These are phyloP conservation scores for Tipula helvola DNA, from an alignment of 2,888 invertebrate genomes.

Conservation along the genomic window DNA sequence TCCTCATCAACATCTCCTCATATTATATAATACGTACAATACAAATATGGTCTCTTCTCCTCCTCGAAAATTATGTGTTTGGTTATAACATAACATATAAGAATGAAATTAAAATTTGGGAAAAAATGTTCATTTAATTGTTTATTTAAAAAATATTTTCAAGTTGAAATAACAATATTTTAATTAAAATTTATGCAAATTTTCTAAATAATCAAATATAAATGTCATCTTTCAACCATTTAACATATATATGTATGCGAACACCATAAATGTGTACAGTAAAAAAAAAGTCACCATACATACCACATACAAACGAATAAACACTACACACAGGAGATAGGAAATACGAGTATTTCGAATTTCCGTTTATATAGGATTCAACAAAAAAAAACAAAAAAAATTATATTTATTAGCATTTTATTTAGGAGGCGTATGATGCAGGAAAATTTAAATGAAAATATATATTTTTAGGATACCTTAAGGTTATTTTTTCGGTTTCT, in stretches of 20 bases:
- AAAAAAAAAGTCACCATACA: neutral
- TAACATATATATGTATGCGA: neutral
- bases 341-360: neutral
- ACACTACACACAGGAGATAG: neutral
- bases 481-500: conserved; percentile 12
- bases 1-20: neutral
- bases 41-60: neutral
- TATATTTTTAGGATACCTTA: conserved; percentile 11
- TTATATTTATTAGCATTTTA: neutral
- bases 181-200: neutral
- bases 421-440: neutral
- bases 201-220: neutral
- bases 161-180: neutral
- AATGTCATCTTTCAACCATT: neutral
- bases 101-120: neutral
- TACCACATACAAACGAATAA: neutral
- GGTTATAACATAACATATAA: neutral
- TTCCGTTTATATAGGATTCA: neutral
- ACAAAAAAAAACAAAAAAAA: neutral
- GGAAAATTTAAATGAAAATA: neutral
- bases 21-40: neutral
- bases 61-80: neutral
- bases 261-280: neutral
- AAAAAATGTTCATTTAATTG: neutral
- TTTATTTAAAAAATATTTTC: neutral